Conservation (phyloP, 2,113 vertebrate genomes). For the Cebidichthys violaceus region DNA sequence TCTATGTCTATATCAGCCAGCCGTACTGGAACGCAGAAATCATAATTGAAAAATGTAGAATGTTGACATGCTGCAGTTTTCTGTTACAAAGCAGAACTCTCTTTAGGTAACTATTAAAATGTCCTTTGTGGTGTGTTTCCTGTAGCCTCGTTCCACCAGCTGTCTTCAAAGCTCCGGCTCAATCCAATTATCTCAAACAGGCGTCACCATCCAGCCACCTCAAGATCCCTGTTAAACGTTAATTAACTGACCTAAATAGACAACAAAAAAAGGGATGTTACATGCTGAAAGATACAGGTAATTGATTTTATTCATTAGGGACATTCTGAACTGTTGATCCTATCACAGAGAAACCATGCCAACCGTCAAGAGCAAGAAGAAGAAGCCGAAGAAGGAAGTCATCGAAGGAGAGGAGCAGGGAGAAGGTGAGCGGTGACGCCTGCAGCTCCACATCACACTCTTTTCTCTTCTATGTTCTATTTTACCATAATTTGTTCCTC, state of each 20-base stretch:
- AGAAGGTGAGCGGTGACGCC: slow-evolving; percentile 53
- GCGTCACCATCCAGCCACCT: slow-evolving; percentile 2
- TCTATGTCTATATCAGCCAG: background rate
- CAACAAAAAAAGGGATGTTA: background rate
- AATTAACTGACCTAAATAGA: slow-evolving; percentile 39
- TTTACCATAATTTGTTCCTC: background rate
- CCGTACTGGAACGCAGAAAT: too few species aligned
- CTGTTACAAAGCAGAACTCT: background rate
- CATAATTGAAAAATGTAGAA: background rate
- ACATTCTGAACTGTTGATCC: background rate
- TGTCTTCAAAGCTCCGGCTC: slow-evolving; percentile 43
- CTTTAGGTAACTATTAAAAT: background rate
- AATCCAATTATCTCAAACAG: slow-evolving; percentile 48
- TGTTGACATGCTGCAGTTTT: background rate
- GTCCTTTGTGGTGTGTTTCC: background rate
- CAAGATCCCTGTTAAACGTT: slow-evolving; percentile 10
- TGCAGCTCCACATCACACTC: background rate
- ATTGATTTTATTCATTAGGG: background rate
- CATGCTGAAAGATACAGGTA: background rate
- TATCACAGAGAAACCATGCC: slow-evolving; percentile 75
- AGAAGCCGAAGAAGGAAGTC: slow-evolving; percentile 87
- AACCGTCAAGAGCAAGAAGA: slow-evolving; percentile 90
- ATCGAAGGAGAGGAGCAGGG: slow-evolving; percentile 82
- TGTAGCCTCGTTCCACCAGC: slow-evolving; percentile 3
- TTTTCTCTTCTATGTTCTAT: background rate